A percentile compares a stretch with the other conserved stretches of the same genome.
Conservation (phyloP, 1,140 invertebrate genomes). For the Nasonia giraulti region DNA sequence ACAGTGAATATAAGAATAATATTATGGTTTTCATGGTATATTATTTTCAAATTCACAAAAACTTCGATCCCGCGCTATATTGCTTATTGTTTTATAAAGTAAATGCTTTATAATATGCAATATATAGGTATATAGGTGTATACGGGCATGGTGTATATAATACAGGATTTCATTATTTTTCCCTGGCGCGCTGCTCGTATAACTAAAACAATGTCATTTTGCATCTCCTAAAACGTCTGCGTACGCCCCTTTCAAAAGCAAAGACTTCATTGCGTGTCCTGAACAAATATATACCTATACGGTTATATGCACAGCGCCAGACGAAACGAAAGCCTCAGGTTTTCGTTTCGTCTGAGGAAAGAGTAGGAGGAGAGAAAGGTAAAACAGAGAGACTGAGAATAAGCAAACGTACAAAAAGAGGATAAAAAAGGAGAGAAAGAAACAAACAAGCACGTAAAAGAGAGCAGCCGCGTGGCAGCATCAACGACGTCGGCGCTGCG, state of each 20-base stretch:
- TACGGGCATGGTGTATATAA: too few species aligned
- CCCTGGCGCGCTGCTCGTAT: neutral
- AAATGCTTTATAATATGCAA: too few species aligned
- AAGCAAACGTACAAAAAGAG: neutral
- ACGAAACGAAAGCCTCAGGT: neutral
- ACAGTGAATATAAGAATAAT: too few species aligned
- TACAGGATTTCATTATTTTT: too few species aligned
- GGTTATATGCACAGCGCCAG: neutral
- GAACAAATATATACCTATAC: neutral
- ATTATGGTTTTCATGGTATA: too few species aligned
- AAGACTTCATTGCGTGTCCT: neutral
- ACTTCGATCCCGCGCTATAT: too few species aligned
- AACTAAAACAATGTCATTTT: neutral
- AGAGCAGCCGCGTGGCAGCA: neutral
- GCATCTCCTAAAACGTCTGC: neutral
- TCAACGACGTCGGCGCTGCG: neutral
- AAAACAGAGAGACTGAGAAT: conserved; percentile 7
- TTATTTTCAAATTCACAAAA: too few species aligned
- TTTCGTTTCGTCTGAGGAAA: neutral
- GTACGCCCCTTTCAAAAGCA: neutral
- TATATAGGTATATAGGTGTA: too few species aligned
- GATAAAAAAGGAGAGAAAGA: neutral
- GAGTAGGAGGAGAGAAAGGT: neutral
- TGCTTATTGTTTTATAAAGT: too few species aligned
- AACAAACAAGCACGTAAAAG: conserved; percentile 35